Base-by-base conservation (phyloP, 2,113 vertebrate genomes). In the Seriola dumerili region DNA sequence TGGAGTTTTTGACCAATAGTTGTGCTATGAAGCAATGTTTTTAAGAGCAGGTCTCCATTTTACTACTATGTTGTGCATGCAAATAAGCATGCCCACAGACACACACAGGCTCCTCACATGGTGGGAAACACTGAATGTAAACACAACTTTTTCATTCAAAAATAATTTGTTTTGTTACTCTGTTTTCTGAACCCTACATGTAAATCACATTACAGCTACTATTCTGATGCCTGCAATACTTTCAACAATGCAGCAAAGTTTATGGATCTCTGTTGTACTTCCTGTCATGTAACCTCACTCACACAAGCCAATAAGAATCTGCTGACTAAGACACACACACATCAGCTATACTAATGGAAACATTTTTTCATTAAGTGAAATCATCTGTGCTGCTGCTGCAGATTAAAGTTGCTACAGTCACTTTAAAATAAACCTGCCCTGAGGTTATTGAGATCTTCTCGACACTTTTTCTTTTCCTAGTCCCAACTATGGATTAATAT, bases 331-430 rank as follows among this genome's bases (percentile, higher is more conserved):
- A 42, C 58, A 14, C 32, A 14, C 8, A 46, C 34, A 55, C 21
- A 4, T 25, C 8, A 61, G 54, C 54, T 32, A 29, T 21, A 19
- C 73, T 85, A 81, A 84, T 80, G 62, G 76, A 84, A 80, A 83
- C 65, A 63, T 78, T 87, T 79, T 32, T 66, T 54, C 13, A 57
- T 55, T 16, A 77, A n/a, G 36, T 40, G 6, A 48, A 58, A 83
- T 3, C 44, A 65, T 57, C 11, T 40, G 3, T 59, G 10, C 44
- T n/a, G 25, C 38, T 44, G 44, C 38, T 50, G 44, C 14, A 1
- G 8, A 48, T 73, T 65, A 14, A 46, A 67, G 40, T 9, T 78
- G 2, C 17, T 23, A 52, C 29, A 55, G 21, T 19, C 12, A 59
- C 29, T 11, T 55, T 10, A 44, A 78, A 70, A 62, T 10, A 25